Conservation (phyloP, 2,888 invertebrate genomes). For the Nudaria mundana region DNA sequence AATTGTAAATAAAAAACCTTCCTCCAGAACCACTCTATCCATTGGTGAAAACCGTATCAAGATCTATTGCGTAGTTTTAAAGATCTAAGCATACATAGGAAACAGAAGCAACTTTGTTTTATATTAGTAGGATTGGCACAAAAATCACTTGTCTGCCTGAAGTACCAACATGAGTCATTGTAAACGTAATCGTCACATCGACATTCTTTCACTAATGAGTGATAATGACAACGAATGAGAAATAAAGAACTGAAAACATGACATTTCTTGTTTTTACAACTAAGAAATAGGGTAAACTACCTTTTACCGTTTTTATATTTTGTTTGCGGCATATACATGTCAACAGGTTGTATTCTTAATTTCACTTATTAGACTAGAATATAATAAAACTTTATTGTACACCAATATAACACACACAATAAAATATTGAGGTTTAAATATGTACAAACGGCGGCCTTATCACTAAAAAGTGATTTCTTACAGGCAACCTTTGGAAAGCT, state of each 20-base stretch:
- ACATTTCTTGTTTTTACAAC: constrained; percentile 25
- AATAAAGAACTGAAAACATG: constrained; percentile 28
- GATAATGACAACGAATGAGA: constrained; percentile 35
- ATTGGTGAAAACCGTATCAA: too few relatives aligned
- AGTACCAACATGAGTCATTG: constrained; percentile 31
- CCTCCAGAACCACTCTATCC: too few relatives aligned
- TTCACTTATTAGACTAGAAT: constrained; percentile 5
- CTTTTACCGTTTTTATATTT: constrained; percentile 27
- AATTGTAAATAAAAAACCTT: too few relatives aligned
- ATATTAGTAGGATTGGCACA: constrained; percentile 35
- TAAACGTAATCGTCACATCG: constrained; percentile 27
- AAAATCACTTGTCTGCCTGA: constrained; percentile 4
- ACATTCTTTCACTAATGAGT: constrained; percentile 31
- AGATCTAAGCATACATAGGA: too few relatives aligned
- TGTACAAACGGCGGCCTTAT: too few relatives aligned
- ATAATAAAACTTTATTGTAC: too few relatives aligned
- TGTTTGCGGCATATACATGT: constrained; percentile 19
- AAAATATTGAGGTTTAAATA: too few relatives aligned
- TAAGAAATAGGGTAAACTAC: constrained; percentile 20
- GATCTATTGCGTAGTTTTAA: too few relatives aligned
- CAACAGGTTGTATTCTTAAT: constrained; percentile 4
- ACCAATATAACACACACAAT: too few relatives aligned
- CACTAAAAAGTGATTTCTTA: too few relatives aligned
- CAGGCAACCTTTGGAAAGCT: too few relatives aligned
- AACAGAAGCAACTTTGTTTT: too few relatives aligned